A percentile compares a stretch with the other conserved stretches of the same genome.
These are phyloP conservation scores for Brachionus paranguensis DNA, from an alignment of 1,140 invertebrate genomes.

Conservation along the genomic window DNA sequence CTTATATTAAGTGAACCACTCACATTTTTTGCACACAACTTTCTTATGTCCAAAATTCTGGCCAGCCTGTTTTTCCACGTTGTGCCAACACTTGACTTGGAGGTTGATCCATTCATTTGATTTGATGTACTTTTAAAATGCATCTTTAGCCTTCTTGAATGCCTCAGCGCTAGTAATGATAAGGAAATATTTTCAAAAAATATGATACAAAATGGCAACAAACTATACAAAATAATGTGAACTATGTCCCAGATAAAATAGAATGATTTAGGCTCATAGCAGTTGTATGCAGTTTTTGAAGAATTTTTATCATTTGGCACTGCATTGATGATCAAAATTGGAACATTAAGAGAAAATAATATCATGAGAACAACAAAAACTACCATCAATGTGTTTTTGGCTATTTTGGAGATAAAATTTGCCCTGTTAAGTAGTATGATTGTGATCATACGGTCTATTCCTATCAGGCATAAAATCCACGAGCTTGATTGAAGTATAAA, in stretches of 20 bases:
- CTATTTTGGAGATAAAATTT: neutral
- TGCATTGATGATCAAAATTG: neutral
- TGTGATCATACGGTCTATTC: slow-evolving; percentile 20
- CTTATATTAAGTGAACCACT: too few species aligned
- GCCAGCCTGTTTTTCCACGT: neutral
- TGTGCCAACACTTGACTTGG: neutral
- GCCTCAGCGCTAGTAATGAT: neutral
- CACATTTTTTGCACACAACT: neutral
- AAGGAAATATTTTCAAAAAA: slow-evolving; percentile 26
- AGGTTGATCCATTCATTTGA: neutral
- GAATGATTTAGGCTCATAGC: slow-evolving; percentile 1
- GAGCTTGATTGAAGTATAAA: slow-evolving; percentile 37
- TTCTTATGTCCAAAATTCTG: slow-evolving; percentile 12
- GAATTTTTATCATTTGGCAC: neutral
- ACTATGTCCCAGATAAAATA: slow-evolving; percentile 14
- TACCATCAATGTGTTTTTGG: neutral
- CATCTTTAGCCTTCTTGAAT: neutral
- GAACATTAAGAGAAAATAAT: slow-evolving; percentile 23
- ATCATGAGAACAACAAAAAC: neutral
- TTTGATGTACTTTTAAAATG: neutral
- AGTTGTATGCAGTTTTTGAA: neutral
- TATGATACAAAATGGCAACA: slow-evolving; percentile 24
- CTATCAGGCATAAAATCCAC: slow-evolving; percentile 27
- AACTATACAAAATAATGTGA: slow-evolving; percentile 27
- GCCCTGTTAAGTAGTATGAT: neutral